Evolutionary conservation across 2,888 invertebrate species (phyloP), one percentile per base, ranked within the genome.

Genomic region (Acleris literana): DNA sequence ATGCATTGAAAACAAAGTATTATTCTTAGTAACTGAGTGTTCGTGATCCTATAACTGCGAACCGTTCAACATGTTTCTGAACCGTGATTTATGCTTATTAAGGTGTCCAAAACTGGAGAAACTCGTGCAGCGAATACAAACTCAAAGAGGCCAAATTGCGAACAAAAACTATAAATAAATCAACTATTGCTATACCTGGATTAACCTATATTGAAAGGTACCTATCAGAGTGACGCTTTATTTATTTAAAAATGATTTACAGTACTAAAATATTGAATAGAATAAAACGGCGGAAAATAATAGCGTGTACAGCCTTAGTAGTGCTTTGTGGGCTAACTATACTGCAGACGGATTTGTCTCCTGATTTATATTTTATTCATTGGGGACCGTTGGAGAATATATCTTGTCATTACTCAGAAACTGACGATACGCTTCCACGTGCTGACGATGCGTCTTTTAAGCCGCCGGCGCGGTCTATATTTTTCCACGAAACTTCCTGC

Each of bases 401-500:
- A 68, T 71, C 74, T 3, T 79, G 79, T 18, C 71, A 77, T 29
- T 73, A 72, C 39, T 49, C 54, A 0, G 55, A 68, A n/a, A 43
- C 20, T 3, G 70, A 74, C 3, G 77, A 78, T 44, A 71, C 64
- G 9, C 60, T 85, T 6, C 74, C 76, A 2, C 78, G 79, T 13
- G 70, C 72, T 3, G 76, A 81, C 20, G 69, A 67, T 16, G 68
- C 69, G 0, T 72, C 73, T 16, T 79, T 86, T 17, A 68, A 70
- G 5, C 76, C 82, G 56, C 86, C 90, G 18, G 78, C 79, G 18
- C 74, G 74, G 29, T 93, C 94, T 13, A 95, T 95, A 70, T 95
- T 95, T 78, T 95, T 96, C 75, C 93, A 94, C 71, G 95, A 95
- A 76, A 95, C 95, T 0, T 94, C 95, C 0, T 95, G 95, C 74